Conservation (phyloP, 2,888 invertebrate species). For the Platycnemis pennipes region DNA sequence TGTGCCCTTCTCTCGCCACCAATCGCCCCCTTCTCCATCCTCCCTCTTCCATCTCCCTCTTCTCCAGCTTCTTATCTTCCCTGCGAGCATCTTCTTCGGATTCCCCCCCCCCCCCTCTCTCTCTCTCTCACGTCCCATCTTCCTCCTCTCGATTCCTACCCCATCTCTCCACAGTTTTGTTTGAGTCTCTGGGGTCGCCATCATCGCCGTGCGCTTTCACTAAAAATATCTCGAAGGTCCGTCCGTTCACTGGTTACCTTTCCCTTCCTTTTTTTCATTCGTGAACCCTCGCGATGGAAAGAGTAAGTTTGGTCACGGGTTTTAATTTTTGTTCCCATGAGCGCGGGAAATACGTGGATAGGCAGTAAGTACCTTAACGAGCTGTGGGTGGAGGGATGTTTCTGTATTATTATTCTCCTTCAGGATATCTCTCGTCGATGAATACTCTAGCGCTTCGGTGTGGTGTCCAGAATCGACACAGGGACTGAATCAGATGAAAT, state of each 20-base stretch:
- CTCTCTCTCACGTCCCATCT: neutral
- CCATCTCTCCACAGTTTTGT: neutral
- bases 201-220: neutral
- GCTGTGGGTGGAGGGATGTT: too few relatives aligned
- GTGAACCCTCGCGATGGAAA: neutral
- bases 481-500: too few relatives aligned
- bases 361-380: too few relatives aligned
- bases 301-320: neutral
- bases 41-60: neutral
- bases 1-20: neutral
- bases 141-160: neutral
- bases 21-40: neutral
- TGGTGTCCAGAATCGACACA: too few relatives aligned
- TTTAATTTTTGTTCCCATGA: neutral
- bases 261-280: neutral
- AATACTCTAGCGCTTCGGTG: too few relatives aligned
- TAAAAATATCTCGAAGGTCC: slow-evolving; percentile 44
- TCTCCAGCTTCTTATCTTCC: neutral
- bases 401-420: too few relatives aligned
- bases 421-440: too few relatives aligned
- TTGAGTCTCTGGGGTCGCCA: neutral
- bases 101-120: neutral
- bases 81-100: too few relatives aligned
- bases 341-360: too few relatives aligned
- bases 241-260: neutral